phyloP scores from a whole-genome alignment of 2,888 invertebrate genomes.

The Ormyrus thymus region DNA sequence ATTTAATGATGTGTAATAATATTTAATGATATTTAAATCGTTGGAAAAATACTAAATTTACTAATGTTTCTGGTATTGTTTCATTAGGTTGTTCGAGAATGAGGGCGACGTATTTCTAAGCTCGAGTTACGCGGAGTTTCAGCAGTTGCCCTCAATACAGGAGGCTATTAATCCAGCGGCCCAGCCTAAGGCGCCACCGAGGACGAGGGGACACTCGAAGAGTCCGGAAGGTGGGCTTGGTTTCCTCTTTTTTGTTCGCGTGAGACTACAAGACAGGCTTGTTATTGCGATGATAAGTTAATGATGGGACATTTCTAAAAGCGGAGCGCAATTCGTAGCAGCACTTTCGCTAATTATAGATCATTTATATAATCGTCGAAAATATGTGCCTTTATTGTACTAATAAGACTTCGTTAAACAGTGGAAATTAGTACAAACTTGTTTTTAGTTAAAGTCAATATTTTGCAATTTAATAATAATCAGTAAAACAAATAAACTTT shows the following conservation, averaged over 20 bases:
- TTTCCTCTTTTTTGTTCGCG: constrained; percentile 38
- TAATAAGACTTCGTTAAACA: neutral
- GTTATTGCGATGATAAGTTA: constrained; percentile 34
- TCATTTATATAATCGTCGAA: constrained; percentile 26
- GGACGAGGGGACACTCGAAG: constrained; percentile 74
- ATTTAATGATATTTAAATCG: constrained; percentile 60
- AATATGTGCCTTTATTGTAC: neutral
- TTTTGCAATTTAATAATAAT: no score
- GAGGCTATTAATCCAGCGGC: constrained; percentile 71
- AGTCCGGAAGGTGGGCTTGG: constrained; percentile 75
- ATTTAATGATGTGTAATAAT: no score
- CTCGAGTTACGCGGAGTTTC: constrained; percentile 82
- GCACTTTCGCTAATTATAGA: constrained; percentile 33
- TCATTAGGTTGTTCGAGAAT: constrained; percentile 89
- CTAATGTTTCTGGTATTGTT: constrained; percentile 92
- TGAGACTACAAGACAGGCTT: constrained; percentile 10
- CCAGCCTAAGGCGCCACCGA: constrained; percentile 71
- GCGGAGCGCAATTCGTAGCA: neutral
- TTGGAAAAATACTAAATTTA: constrained; percentile 85
- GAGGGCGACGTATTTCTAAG: constrained; percentile 84
- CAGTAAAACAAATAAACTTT: no score
- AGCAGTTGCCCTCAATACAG: constrained; percentile 79
- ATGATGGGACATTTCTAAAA: constrained; percentile 11
- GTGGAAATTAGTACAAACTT: no score
- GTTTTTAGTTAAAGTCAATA: no score